Conservation (phyloP, 2,888 invertebrate genomes). For the Euzophera pinguis region DNA sequence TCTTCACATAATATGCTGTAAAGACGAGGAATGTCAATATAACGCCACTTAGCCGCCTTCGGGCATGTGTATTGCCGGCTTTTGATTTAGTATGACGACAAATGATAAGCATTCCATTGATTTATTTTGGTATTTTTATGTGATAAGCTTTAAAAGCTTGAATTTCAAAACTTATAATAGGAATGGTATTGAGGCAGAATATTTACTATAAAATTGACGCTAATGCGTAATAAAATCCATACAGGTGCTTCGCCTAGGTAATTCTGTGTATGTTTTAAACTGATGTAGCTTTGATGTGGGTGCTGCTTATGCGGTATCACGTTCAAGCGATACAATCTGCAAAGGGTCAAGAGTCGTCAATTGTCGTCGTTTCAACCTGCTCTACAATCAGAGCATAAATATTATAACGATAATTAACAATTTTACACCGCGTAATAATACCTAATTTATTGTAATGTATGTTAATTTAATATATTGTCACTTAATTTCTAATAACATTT, state of each 20-base stretch:
- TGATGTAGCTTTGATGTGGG: background rate
- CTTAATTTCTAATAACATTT: background rate
- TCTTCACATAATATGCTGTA: background rate
- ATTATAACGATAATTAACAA: background rate
- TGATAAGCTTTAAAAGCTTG: background rate
- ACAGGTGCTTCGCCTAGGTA: background rate
- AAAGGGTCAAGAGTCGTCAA: background rate
- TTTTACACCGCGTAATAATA: background rate
- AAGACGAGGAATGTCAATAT: background rate
- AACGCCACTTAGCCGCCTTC: background rate
- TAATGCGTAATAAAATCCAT: background rate
- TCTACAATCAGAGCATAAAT: background rate
- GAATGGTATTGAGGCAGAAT: no score
- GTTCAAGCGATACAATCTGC: background rate
- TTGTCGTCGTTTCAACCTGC: background rate
- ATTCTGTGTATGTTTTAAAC: background rate
- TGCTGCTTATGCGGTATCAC: constrained; percentile 1
- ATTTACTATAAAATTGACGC: no score
- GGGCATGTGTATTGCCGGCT: background rate
- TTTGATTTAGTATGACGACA: background rate
- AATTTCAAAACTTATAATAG: no score
- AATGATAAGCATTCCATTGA: background rate
- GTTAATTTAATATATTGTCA: no score
- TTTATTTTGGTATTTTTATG: background rate
- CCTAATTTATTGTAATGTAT: background rate